Evolutionary conservation across 2,888 invertebrate species (phyloP), one percentile per base, ranked within the genome.

Genomic region (Buathra laborator): DNA sequence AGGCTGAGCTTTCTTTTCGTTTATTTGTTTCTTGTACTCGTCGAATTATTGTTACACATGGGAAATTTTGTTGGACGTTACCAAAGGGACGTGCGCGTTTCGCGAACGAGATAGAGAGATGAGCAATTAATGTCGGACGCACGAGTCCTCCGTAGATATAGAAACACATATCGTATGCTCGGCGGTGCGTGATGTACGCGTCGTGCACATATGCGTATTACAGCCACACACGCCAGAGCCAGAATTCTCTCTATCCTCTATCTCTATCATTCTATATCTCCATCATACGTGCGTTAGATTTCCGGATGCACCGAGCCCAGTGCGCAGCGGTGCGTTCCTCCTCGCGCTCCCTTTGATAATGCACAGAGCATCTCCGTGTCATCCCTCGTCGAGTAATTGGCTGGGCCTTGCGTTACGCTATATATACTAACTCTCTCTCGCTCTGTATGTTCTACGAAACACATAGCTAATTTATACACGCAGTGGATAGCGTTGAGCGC

Each of bases 361-460:
- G 90, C 90, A 87, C 89, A 66, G 76, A 53, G 76, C 66, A 10
- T 76, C 76, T 76, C 32, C 76, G 84, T 74, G 77, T 84, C 84
- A 79, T 84, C 77, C 77, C 81, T 77, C 72, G 84, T 70, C 72
- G 84, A 83, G 70, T 83, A 85, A 85, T 82, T 85, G 79, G 85
- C 76, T 83, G 76, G 43, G 76, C 80, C 80, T 67, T 46, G 19
- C 56, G 56, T 56, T 67, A 16, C 64, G 70, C 59, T 53, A 67
- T 79, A 80, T 85, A 64, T 16, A 64, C 37, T 14, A 44, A 19
- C 53, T 19, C 16, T 32, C 16, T 32, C n/a, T 29, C n/a, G 72
- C 37, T 37, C 37, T 37, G 37, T 37, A 79, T 74, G 74, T 64
- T 85, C 78, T 71, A 78, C 82, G 82, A 85, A 78, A 68, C 75